These are phyloP conservation scores for Osmerus eperlanus DNA, from an alignment of 2,113 vertebrate species.

Conservation along the genomic window DNA sequence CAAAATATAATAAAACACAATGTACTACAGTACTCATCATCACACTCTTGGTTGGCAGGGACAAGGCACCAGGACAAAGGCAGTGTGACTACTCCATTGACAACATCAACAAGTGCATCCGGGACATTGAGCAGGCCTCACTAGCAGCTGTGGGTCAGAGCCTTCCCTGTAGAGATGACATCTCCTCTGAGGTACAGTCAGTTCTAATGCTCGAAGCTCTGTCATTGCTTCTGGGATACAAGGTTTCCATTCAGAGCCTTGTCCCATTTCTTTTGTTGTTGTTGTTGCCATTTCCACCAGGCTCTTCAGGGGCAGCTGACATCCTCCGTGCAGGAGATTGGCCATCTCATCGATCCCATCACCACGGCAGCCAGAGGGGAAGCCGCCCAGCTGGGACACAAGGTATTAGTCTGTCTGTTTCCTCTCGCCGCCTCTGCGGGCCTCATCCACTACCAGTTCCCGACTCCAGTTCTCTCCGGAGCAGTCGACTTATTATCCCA, in stretches of 20 bases:
- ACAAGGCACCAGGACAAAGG: constrained; percentile 96
- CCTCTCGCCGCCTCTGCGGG: constrained; percentile 24
- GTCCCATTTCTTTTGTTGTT: constrained; percentile 21
- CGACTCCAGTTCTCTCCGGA: background rate
- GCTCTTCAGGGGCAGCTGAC: constrained; percentile 96
- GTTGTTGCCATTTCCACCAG: constrained; percentile 63
- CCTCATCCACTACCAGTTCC: constrained; percentile 20
- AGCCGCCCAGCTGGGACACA: constrained; percentile 95
- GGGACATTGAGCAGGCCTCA: constrained; percentile 96
- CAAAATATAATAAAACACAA: too few species aligned
- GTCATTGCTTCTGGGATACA: background rate
- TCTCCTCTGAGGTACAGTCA: constrained; percentile 86
- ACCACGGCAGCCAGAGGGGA: constrained; percentile 90
- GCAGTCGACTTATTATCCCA: too few species aligned
- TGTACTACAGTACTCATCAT: background rate
- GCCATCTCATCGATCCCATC: constrained; percentile 94
- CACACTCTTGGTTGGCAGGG: constrained; percentile 66
- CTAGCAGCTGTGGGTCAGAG: constrained; percentile 91
- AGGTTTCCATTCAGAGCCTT: background rate
- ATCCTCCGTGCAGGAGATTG: constrained; percentile 95
- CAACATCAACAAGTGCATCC: constrained; percentile 92
- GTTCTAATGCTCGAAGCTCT: constrained; percentile 32
- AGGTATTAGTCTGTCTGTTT: constrained; percentile 72
- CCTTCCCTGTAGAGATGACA: constrained; percentile 92
- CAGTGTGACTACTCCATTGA: constrained; percentile 97